Base-by-base conservation (phyloP, 2,797 vertebrate species). In the Poecilia velifera region DNA sequence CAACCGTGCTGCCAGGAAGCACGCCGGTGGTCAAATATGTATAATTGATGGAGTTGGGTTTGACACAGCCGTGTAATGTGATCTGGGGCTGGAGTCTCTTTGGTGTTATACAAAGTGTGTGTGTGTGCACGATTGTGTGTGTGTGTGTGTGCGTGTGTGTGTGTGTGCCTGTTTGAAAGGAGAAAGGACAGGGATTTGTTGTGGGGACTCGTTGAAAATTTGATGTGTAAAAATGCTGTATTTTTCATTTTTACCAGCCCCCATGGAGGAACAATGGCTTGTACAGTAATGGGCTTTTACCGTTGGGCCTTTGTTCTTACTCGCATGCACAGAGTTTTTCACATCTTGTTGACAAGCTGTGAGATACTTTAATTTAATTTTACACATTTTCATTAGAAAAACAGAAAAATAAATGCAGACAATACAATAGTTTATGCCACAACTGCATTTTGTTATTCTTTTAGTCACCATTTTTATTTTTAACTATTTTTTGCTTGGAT, bases 1-100 rank as follows among this genome's bases (percentile, higher is more conserved):
- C 34, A 74, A 77, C 77, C 82, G 72, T 70, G 83, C 82, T 86
- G 83, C 82, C 88, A 92, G 85, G 77, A 80, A 85, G 79, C 78
- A 74, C 75, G 82, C 82, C 86, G 79, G 79, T 91, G 90, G 87
- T 91, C 87, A 89, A 80, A 94, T 86, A 92, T 94, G 90, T 93
- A 86, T 92, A 94, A 95, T 93, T 94, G 91, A 95, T 93, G 84
- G 87, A 89, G 86, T 81, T 88, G 87, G 82, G 82, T 92, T 91
- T 92, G 92, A 93, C 90, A 92, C 89, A 78, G 79, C 14, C 46
- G 76, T 90, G 88, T 88, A 94, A 91, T 93, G 88, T 93, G 88
- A 95, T 94, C 91, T 90, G 76, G 86, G 88, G 81, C 85, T 82
- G 2, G 82, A 89, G 79, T 85, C 84, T 87, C 87, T 55, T 8